Base-by-base conservation (phyloP, 2,797 vertebrate species). In the Limosa lapponica region DNA sequence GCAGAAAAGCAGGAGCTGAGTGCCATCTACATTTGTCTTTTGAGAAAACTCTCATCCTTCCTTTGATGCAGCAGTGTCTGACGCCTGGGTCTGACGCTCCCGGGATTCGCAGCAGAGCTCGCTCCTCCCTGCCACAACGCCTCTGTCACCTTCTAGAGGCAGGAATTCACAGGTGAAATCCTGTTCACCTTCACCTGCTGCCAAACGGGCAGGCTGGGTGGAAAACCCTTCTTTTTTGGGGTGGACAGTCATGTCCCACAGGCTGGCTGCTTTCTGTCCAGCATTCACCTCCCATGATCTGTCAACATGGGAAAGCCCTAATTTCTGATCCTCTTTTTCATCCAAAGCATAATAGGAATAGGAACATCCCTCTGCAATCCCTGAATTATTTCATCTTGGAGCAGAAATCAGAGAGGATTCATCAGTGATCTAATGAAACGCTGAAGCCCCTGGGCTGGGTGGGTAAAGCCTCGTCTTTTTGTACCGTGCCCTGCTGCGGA, bases 61-160 rank as follows among this genome's bases (percentile, higher is more conserved):
- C 12, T 70, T 59, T 51, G 46, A 32, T 15, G 34, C 3, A 15
- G 36, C 23, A 90, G 57, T 11, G 14, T 36, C 77, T 87, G 82
- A 70, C 4, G 2, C 23, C 16, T 27, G 20, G 28, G 65, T 75
- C 49, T 72, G 43, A 48, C 0, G 4, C 48, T 70, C 25, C 44
- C 5, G 1, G 23, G 32, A 32, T 25, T 11, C 1, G 5, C 25
- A 75, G 71, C 32, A 55, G 66, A 77, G 27, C 62, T 82, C 1
- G 0, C 22, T 61, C 25, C 12, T 82, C 1, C 0, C 36, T 64
- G 73, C 41, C 65, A 36, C 44, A 57, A 8, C 1, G 0, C 13
- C 70, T 41, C 2, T 39, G 28, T 51, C 46, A 30, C 62, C 32
- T 54, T 54, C 54, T 13, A 19, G 54, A 82, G 25, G 16, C 17